Conservation (phyloP, 2,888 invertebrate genomes). For the Limnephilus marmoratus region DNA sequence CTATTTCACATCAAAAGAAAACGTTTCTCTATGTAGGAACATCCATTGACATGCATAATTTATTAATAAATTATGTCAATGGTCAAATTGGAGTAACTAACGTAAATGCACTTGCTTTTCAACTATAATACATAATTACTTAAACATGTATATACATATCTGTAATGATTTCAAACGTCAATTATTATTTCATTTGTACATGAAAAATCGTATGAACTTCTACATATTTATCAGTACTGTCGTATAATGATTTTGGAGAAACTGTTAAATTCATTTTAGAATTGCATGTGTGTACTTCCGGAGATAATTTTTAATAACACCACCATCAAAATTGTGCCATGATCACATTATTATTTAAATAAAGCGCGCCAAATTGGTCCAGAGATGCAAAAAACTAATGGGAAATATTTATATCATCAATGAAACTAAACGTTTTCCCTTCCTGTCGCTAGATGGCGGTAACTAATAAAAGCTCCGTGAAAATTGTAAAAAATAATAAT, state of each 20-base stretch:
- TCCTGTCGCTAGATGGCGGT: slow-evolving; percentile 30
- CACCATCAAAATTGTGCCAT: not conserved
- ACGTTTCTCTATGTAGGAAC: too few species aligned
- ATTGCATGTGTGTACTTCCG: not conserved
- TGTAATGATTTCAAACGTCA: too few species aligned
- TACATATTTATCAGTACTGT: not conserved
- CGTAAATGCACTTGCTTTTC: too few species aligned
- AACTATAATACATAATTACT: too few species aligned
- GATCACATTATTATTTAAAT: not conserved
- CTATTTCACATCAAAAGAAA: too few species aligned
- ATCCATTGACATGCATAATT: too few species aligned
- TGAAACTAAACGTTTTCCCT: not conserved
- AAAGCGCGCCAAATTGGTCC: not conserved
- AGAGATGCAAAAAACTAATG: not conserved
- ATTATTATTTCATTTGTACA: too few species aligned
- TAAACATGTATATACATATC: too few species aligned
- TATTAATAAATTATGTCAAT: not conserved
- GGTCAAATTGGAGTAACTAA: not conserved
- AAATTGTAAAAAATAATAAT: not conserved
- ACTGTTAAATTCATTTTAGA: not conserved
- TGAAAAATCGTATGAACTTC: too few species aligned
- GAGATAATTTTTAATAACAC: not conserved
- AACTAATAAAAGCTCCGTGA: not conserved
- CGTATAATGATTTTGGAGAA: too few species aligned
- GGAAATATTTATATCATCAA: not conserved